These are phyloP conservation scores for Tragelaphus buxtoni DNA, from an alignment of 2,113 vertebrate species.

Conservation along the genomic window DNA sequence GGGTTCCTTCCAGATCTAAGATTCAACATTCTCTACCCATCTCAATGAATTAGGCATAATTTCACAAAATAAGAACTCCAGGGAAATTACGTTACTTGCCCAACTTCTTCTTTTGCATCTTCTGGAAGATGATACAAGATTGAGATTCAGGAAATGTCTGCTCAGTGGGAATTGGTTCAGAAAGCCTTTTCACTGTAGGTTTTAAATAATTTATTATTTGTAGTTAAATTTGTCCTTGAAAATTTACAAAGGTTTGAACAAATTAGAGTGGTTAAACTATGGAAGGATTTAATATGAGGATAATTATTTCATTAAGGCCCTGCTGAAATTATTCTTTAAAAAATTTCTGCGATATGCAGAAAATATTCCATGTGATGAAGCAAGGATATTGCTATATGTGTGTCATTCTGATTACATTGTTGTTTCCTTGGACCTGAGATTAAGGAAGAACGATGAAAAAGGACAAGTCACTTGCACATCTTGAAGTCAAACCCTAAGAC, in stretches of 20 bases:
- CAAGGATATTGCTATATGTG: neutral
- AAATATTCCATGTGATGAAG: neutral
- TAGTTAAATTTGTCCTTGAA: constrained; percentile 38
- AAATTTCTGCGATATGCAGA: neutral
- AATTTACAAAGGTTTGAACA: constrained; percentile 14
- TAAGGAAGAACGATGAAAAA: neutral
- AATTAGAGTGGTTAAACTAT: neutral
- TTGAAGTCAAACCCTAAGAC: neutral
- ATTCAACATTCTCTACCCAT: neutral
- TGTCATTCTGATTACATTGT: neutral
- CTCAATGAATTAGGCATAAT: neutral
- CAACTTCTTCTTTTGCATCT: constrained; percentile 34
- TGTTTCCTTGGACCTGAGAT: neutral
- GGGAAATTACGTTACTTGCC: neutral
- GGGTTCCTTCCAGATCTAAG: neutral
- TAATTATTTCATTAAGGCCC: neutral
- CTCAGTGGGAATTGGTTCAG: constrained; percentile 23
- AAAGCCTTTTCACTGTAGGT: constrained; percentile 6
- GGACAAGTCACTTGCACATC: neutral
- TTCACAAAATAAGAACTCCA: constrained; percentile 20
- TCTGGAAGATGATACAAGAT: neutral
- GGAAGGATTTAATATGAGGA: neutral
- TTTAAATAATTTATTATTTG: constrained; percentile 56
- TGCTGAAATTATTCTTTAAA: neutral
- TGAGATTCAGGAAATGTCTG: constrained; percentile 44